Conservation (phyloP, 1,140 invertebrate species). For the Calephelis nemesis region DNA sequence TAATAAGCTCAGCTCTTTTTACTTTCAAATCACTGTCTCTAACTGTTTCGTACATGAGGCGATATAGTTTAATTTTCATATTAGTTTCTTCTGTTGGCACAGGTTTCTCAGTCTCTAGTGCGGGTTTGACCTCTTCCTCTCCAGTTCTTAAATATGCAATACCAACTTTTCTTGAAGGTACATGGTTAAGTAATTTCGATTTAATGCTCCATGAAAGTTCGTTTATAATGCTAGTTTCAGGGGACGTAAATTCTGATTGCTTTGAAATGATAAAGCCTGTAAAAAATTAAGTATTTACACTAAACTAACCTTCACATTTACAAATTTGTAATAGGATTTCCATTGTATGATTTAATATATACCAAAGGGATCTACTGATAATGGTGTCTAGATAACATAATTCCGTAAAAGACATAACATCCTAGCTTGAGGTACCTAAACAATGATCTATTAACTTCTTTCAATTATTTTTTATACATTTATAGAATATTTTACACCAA, state of each 20-base stretch:
- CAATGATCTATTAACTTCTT: too few relatives aligned
- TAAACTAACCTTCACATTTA: too few relatives aligned
- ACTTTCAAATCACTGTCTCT: conserved; percentile 55
- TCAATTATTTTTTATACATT: too few relatives aligned
- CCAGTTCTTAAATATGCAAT: conserved; percentile 22
- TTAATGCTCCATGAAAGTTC: conserved; percentile 46
- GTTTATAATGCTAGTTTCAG: conserved; percentile 35
- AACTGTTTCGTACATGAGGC: conserved; percentile 60
- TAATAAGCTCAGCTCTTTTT: conserved; percentile 49
- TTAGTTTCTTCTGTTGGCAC: conserved; percentile 40
- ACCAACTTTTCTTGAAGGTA: conserved; percentile 24
- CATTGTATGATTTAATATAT: too few relatives aligned
- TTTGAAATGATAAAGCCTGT: neutral
- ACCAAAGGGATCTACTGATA: too few relatives aligned
- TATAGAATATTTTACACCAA: too few relatives aligned
- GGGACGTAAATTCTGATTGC: neutral
- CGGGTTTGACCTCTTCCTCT: neutral
- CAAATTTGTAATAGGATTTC: too few relatives aligned
- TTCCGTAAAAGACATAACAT: too few relatives aligned
- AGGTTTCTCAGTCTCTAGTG: neutral
- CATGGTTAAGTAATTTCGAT: conserved; percentile 31
- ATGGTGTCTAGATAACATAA: too few relatives aligned
- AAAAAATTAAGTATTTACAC: neutral
- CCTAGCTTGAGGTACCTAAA: too few relatives aligned
- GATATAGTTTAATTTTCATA: conserved; percentile 60